phyloP scores from a whole-genome alignment of 2,888 invertebrate genomes.

The Molanna angustata region DNA sequence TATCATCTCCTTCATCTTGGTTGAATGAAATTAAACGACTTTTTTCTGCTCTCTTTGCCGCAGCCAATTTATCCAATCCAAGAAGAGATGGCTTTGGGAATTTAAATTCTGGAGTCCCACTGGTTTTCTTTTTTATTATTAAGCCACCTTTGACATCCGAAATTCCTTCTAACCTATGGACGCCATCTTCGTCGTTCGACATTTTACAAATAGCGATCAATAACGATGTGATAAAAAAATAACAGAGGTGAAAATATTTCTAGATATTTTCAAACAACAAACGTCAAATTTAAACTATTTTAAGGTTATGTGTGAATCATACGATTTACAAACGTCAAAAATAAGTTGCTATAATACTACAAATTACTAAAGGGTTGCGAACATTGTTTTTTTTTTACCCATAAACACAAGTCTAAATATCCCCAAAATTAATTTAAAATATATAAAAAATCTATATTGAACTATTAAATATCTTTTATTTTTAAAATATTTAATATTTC shows the following conservation, averaged over 20 bases:
- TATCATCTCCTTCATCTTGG: constrained; percentile 42
- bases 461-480: no score
- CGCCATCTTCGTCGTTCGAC: constrained; percentile 50
- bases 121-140: constrained; percentile 66
- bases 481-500: no score
- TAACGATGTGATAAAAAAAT: not conserved
- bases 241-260: not conserved
- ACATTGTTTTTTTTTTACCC: no score
- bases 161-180: constrained; percentile 73
- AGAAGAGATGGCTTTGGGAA: constrained; percentile 73
- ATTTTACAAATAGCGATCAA: constrained; percentile 2
- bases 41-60: constrained; percentile 64
- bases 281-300: constrained; percentile 5
- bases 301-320: constrained; percentile 7
- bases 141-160: constrained; percentile 65
- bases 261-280: no score
- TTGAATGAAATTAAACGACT: constrained; percentile 67
- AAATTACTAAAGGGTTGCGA: no score
- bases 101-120: constrained; percentile 64
- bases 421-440: no score
- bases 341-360: no score
- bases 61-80: constrained; percentile 83
- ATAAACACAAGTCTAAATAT: no score
- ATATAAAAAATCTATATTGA: no score
- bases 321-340: no score